A percentile compares a stretch with the other conserved stretches of the same genome.
phyloP scores from a whole-genome alignment of 1,140 invertebrate genomes.

The Bactericera cockerelli region DNA sequence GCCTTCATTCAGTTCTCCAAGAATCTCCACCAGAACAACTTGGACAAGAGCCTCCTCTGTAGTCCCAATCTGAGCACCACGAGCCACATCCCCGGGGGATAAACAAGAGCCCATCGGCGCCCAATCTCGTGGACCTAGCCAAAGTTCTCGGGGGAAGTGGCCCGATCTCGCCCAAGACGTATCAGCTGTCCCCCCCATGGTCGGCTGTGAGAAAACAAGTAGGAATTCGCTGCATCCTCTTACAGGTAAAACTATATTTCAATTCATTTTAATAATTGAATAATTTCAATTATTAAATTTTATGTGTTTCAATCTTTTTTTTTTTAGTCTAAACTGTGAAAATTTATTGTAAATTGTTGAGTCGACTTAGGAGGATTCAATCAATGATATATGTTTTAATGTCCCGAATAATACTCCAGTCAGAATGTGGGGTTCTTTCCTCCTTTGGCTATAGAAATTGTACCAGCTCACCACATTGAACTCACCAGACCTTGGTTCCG shows the following conservation, averaged over 20 bases:
- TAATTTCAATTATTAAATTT: neutral
- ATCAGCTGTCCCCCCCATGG: neutral
- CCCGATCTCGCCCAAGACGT: neutral
- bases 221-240: conserved; percentile 18
- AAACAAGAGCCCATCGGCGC: conserved; percentile 39
- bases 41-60: conserved; percentile 10
- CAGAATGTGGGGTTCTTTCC: no score
- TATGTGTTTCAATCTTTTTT: no score
- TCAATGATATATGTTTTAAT: no score
- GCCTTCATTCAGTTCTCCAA: conserved; percentile 53
- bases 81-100: conserved; percentile 14
- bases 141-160: neutral
- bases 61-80: conserved; percentile 7
- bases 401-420: no score
- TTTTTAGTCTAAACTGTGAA: no score
- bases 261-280: no score
- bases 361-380: no score
- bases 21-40: conserved; percentile 32
- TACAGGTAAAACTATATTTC: neutral
- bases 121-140: conserved; percentile 29
- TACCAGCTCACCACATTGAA: no score
- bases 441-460: no score
- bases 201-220: conserved; percentile 12
- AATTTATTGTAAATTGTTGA: no score
- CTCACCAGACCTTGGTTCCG: no score